These are phyloP conservation scores for Didymodactylos carnosus DNA, from an alignment of 2,888 invertebrate species.

Conservation along the genomic window DNA sequence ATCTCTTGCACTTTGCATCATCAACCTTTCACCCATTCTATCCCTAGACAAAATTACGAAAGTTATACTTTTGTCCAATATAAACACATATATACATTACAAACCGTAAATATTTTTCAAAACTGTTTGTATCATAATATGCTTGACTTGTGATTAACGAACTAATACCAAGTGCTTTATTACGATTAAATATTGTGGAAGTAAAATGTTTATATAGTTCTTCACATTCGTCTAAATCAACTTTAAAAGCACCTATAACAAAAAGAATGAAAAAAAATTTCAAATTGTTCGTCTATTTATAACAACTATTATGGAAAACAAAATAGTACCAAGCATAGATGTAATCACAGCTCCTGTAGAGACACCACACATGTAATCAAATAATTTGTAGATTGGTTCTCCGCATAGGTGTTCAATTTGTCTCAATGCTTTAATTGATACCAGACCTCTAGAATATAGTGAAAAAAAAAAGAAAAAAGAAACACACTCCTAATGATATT, in stretches of 20 bases:
- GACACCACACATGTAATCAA: constrained; percentile 52
- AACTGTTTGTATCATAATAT: constrained; percentile 63
- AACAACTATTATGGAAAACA: too few relatives aligned
- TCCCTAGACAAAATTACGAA: constrained; percentile 21
- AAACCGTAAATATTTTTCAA: constrained; percentile 53
- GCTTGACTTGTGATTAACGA: constrained; percentile 61
- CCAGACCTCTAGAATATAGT: constrained; percentile 2
- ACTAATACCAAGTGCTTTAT: constrained; percentile 42
- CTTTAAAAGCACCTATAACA: constrained; percentile 24
- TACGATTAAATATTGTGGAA: constrained; percentile 19
- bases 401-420: constrained; percentile 17
- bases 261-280: too few relatives aligned
- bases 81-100: not conserved
- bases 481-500: not conserved
- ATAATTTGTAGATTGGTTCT: constrained; percentile 48
- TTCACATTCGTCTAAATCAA: constrained; percentile 41
- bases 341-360: constrained; percentile 39
- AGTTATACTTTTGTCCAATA: too few relatives aligned
- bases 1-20: constrained; percentile 23
- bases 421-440: constrained; percentile 4
- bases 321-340: constrained; percentile 22
- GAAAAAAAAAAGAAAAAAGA: not conserved
- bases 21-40: constrained; percentile 21
- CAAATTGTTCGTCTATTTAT: too few relatives aligned
- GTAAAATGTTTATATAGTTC: constrained; percentile 44